These are phyloP conservation scores for Abramis brama DNA, from an alignment of 2,113 vertebrate species.

Conservation along the genomic window DNA sequence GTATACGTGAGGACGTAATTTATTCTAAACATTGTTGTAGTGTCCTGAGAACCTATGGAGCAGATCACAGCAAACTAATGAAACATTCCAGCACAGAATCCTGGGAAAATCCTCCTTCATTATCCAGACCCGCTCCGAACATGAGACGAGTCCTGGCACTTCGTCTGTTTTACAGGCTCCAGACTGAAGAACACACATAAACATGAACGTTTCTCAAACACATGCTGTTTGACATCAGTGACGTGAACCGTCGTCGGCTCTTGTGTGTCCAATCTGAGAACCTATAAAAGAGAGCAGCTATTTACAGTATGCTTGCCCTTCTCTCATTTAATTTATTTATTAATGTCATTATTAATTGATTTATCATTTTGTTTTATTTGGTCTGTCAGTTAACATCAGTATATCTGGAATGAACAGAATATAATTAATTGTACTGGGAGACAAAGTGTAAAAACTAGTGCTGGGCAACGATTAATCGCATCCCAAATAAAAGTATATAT, in stretches of 20 bases:
- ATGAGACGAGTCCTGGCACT: neutral
- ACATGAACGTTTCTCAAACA: neutral
- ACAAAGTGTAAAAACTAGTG: too few relatives aligned
- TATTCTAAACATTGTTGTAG: slow-evolving; percentile 18
- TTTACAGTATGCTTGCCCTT: neutral
- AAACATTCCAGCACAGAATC: slow-evolving; percentile 47
- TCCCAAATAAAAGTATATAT: too few relatives aligned
- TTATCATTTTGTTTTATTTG: too few relatives aligned
- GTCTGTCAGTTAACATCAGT: too few relatives aligned
- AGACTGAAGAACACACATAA: neutral
- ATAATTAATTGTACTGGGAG: too few relatives aligned
- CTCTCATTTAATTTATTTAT: neutral
- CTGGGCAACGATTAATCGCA: too few relatives aligned
- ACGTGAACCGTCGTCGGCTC: neutral
- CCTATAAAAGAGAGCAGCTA: neutral
- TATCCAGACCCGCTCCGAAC: neutral
- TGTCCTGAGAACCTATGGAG: slow-evolving; percentile 35
- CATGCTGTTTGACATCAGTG: neutral
- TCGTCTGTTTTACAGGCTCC: neutral
- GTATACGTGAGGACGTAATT: slow-evolving; percentile 32
- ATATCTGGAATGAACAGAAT: too few relatives aligned
- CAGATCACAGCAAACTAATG: slow-evolving; percentile 38
- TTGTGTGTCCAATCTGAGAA: neutral
- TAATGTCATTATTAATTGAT: too few relatives aligned
- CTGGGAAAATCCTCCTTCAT: slow-evolving; percentile 43